Conservation (phyloP, 2,888 invertebrate genomes). For the Tiphia femorata region DNA sequence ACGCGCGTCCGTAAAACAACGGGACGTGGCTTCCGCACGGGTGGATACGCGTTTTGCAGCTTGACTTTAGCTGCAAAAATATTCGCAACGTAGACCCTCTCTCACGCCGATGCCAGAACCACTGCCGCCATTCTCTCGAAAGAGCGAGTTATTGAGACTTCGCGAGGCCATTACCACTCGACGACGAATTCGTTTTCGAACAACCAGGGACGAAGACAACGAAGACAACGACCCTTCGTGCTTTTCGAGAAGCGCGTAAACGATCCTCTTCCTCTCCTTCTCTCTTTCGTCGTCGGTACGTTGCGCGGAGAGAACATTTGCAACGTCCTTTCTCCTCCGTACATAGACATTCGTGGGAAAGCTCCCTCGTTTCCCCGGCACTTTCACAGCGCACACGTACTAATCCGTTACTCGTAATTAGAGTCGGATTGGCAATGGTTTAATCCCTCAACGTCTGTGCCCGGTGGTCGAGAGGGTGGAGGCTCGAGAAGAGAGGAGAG, state of each 20-base stretch:
- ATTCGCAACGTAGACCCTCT: too few relatives aligned
- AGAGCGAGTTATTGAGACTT: too few relatives aligned
- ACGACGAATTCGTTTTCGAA: not conserved
- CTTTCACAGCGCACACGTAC: slow-evolving; percentile 54
- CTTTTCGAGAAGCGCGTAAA: too few relatives aligned
- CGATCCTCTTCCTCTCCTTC: not conserved
- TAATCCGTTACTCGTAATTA: slow-evolving; percentile 68
- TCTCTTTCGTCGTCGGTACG: slow-evolving; percentile 32
- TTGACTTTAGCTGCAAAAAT: too few relatives aligned
- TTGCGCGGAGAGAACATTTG: slow-evolving; percentile 42
- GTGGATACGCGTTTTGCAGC: too few relatives aligned
- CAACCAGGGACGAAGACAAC: not conserved
- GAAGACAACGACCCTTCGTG: not conserved
- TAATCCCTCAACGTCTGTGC: slow-evolving; percentile 65
- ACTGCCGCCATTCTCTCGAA: too few relatives aligned
- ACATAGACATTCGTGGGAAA: slow-evolving; percentile 49
- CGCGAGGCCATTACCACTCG: too few relatives aligned
- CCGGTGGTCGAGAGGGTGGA: slow-evolving; percentile 18
- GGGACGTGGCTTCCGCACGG: too few relatives aligned
- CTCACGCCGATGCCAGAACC: too few relatives aligned
- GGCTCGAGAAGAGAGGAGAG: slow-evolving; percentile 2
- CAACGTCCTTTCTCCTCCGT: slow-evolving; percentile 35
- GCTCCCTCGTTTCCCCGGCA: slow-evolving; percentile 60
- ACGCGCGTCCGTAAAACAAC: too few relatives aligned
- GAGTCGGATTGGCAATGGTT: slow-evolving; percentile 67